These are phyloP conservation scores for Lerema accius DNA, from an alignment of 1,140 invertebrate species.

Conservation along the genomic window DNA sequence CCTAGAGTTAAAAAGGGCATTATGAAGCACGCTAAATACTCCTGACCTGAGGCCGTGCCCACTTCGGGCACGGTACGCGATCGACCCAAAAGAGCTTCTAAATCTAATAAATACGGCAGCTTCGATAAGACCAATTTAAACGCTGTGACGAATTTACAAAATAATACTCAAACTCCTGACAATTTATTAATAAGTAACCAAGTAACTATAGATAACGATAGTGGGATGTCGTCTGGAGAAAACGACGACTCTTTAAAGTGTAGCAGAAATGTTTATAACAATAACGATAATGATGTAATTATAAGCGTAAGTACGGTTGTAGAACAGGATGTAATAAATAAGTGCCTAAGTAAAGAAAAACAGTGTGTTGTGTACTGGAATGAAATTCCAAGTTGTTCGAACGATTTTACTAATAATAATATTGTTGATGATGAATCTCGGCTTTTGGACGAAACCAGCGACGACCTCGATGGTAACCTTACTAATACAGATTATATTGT, in stretches of 20 bases:
- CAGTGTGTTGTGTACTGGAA: slow-evolving; percentile 67
- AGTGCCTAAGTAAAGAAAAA: slow-evolving; percentile 75
- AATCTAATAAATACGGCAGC: slow-evolving; percentile 62
- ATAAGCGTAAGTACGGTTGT: slow-evolving; percentile 50
- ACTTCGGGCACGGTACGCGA: slow-evolving; percentile 55
- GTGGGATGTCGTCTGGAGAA: slow-evolving; percentile 77
- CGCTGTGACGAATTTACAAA: slow-evolving; percentile 45
- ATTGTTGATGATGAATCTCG: slow-evolving; percentile 42
- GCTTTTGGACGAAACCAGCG: slow-evolving; percentile 37
- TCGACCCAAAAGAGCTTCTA: slow-evolving; percentile 38
- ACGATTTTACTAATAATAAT: slow-evolving; percentile 62
- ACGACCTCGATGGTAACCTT: slow-evolving; percentile 37
- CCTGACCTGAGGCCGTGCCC: slow-evolving; percentile 77
- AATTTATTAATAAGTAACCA: slow-evolving; percentile 33
- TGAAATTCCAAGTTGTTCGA: slow-evolving; percentile 80
- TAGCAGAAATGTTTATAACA: slow-evolving; percentile 42
- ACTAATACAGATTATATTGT: slow-evolving; percentile 69
- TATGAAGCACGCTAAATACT: slow-evolving; percentile 50
- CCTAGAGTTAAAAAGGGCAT: slow-evolving; percentile 65
- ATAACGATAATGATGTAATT: slow-evolving; percentile 48
- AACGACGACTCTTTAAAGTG: slow-evolving; percentile 66
- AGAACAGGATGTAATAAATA: slow-evolving; percentile 57
- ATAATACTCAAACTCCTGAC: slow-evolving; percentile 35
- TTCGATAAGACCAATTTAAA: slow-evolving; percentile 63
- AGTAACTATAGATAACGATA: slow-evolving; percentile 61